Conservation (phyloP, 2,797 vertebrate genomes). For the Smutsia gigantea region DNA sequence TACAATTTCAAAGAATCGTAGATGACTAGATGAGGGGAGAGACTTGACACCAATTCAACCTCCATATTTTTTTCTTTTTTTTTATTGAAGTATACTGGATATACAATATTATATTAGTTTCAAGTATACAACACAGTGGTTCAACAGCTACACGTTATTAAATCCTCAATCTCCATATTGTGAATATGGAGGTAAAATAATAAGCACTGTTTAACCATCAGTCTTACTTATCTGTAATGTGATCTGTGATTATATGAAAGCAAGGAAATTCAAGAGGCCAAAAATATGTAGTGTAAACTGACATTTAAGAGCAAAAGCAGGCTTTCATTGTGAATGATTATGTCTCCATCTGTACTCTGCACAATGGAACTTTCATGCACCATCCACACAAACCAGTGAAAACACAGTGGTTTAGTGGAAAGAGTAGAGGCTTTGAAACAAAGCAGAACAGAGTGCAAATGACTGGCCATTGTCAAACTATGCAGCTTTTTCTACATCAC, state of each 20-base stretch:
- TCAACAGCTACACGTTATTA: too few relatives aligned
- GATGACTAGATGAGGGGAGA: neutral
- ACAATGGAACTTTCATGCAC: neutral
- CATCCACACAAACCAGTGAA: neutral
- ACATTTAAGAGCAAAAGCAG: neutral
- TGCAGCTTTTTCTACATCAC: neutral
- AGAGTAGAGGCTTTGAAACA: neutral
- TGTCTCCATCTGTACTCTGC: neutral
- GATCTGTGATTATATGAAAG: neutral
- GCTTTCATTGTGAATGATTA: neutral
- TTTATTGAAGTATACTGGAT: too few relatives aligned
- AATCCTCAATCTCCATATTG: neutral
- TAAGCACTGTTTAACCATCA: neutral
- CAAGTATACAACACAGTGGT: too few relatives aligned
- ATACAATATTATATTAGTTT: too few relatives aligned
- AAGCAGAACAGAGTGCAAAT: neutral
- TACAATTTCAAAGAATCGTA: neutral
- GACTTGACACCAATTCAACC: neutral
- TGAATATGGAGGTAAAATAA: neutral
- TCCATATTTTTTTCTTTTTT: neutral
- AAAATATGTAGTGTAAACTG: neutral
- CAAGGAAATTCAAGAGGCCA: neutral
- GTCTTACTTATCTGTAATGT: neutral
- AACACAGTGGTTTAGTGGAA: neutral
- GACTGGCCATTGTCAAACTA: neutral